Base-by-base conservation (phyloP, 2,888 invertebrate genomes). In the Quadriops clusia region DNA sequence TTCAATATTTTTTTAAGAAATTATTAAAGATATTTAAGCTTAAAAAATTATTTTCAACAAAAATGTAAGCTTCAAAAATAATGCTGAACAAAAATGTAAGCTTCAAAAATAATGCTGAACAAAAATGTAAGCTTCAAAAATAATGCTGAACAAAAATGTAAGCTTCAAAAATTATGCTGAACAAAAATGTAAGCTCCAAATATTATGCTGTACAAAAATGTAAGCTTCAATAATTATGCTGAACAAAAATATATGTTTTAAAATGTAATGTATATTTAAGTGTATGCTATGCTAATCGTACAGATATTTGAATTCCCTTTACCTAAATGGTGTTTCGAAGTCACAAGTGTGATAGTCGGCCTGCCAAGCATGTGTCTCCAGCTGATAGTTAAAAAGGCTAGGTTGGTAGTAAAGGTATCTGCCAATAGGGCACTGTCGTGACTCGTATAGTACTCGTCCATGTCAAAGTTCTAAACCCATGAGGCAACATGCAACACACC, bases 281-380 rank as follows among this genome's bases (percentile, higher is more conserved):
- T n/a, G n/a, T n/a, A n/a, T n/a, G n/a, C n/a, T n/a, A n/a, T n/a
- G n/a, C n/a, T n/a, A n/a, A n/a, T 17, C 40, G 23, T 35, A 38
- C n/a, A n/a, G n/a, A n/a, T n/a, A n/a, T n/a, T n/a, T n/a, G n/a
- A 26, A 26, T 3, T 12, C 9, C n/a, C 6, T 12, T 75, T 83
- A 86, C 85, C 85, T 78, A 85, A 70, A 66, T 81, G 70, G 65
- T 76, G 76, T 63, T 78, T 76, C 60, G 82, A 83, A 58, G 82
- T 81, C 63, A 86, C 80, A 65, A 93, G 72, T 47, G 87, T 86
- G 64, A 93, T 81, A 49, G 89, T 84, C 43, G 97, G 97, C 53
- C 97, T 75, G 56, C 97, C 97, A 62, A 94, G 78, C 79, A 91
- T 87, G 64, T 86, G 79, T 60, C 86, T 86, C 97, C 97, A 97